Conservation (phyloP, 2,113 vertebrate species). For the Crotophaga sulcirostris region DNA sequence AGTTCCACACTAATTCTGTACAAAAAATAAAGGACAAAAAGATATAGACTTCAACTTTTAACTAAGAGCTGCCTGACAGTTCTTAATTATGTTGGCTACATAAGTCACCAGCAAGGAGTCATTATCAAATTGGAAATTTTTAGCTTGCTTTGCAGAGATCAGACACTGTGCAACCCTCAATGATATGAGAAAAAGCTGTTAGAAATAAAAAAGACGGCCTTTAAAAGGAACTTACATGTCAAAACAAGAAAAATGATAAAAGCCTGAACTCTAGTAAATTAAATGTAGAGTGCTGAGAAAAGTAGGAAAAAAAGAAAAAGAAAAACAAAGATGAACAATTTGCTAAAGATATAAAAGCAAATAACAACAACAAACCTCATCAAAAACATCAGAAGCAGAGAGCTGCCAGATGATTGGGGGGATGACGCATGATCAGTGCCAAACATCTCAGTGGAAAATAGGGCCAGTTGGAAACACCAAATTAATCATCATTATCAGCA, state of each 20-base stretch:
- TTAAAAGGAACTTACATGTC: conserved; percentile 30
- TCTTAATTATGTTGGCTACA: background rate
- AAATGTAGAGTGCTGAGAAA: conserved; percentile 4
- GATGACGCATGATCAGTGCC: conserved; percentile 18
- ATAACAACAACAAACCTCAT: conserved; percentile 36
- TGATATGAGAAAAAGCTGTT: background rate
- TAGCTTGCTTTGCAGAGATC: conserved; percentile 13
- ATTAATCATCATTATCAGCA: conserved; percentile 56
- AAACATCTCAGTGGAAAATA: conserved; percentile 37
- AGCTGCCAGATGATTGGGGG: conserved; percentile 41
- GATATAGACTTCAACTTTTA: background rate
- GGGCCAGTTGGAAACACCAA: conserved; percentile 49
- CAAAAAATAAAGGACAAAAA: background rate
- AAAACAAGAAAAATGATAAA: conserved; percentile 64
- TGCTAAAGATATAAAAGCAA: conserved; percentile 61
- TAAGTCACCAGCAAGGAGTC: conserved; percentile 12
- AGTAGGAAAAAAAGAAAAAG: background rate
- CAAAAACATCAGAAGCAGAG: conserved; percentile 44
- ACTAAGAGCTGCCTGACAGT: background rate
- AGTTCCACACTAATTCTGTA: background rate
- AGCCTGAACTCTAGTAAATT: conserved; percentile 1
- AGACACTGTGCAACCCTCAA: background rate
- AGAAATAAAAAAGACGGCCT: background rate
- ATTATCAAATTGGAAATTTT: background rate
- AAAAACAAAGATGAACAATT: background rate